Evolutionary conservation across 2,888 invertebrate genomes (phyloP), one percentile per base, ranked within the genome.

Genomic region (Amphiduros pacificus): DNA sequence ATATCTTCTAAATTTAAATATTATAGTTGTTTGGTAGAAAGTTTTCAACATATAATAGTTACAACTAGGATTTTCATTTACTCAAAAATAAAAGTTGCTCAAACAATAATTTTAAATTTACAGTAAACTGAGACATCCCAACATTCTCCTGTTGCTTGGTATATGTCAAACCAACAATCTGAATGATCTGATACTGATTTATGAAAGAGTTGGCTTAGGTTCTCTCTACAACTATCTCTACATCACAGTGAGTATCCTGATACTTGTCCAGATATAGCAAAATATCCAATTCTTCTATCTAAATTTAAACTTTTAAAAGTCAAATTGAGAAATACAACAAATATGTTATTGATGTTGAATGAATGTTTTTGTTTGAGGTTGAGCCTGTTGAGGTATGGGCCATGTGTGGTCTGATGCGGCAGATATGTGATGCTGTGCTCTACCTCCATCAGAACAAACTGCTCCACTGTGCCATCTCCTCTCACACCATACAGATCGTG

Each of bases 401-500:
- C 22, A 71, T 75, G 54, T 68, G 75, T 44, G 74, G 73, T 24
- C 72, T 83, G 27, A 65, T 80, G 55, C 55, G 71, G 44, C 83
- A 84, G 71, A 73, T 84, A 29, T 76, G 79, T 58, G 77, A 80
- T 63, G 85, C 83, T 0, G 64, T 85, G 56, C 72, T 81, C 22
- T 85, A 80, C 68, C 71, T 85, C 3, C 85, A 85, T 69, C 73
- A 79, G 26, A 77, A 79, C 65, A 75, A 79, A 57, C 75, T 81
- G 51, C 69, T 84, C 0, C 85, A 85, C 69, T 80, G 82, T 69
- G 77, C 74, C 58, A 68, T 85, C 24, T 79, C 83, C 24, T 84
- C 84, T 2, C 83, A 84, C 71, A 80, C 84, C 29, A 73, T 85
- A 24, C 81, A 81, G 64, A 73, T 85, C 17, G 74, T 83, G 17